Evolutionary conservation across 2,113 vertebrate species (phyloP).

Genomic region (Oryzias woworae): DNA sequence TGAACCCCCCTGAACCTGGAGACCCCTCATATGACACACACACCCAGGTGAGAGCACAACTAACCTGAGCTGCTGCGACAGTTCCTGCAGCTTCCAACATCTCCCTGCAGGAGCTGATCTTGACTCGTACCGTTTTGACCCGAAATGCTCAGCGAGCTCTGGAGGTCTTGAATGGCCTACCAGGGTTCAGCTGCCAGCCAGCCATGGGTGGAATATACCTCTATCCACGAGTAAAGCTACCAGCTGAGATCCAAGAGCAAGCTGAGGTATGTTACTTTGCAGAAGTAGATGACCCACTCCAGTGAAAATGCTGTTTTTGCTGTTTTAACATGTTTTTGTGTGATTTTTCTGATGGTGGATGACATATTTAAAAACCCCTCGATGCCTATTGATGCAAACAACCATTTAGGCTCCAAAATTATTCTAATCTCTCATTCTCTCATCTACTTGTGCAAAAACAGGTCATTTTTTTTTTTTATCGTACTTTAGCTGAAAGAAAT

Average conservation of each 20-base stretch:
- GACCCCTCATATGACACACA: conserved; percentile 54
- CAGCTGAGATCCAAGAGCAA: conserved; percentile 25
- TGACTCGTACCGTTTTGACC: conserved; percentile 35
- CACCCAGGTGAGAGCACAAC: conserved; percentile 31
- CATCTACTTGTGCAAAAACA: no score
- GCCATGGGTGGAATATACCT: conserved; percentile 56
- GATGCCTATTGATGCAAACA: no score
- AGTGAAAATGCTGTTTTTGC: no score
- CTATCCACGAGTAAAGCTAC: conserved; percentile 52
- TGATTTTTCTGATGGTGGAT: no score
- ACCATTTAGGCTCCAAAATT: no score
- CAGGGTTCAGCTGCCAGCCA: conserved; percentile 63
- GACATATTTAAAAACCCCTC: no score
- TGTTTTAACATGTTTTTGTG: no score
- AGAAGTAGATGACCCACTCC: no score
- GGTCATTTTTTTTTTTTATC: no score
- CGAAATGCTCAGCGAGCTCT: conserved; percentile 49
- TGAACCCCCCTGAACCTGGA: conserved; percentile 54
- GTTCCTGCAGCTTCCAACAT: neutral
- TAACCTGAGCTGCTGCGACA: neutral
- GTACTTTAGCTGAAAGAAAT: no score
- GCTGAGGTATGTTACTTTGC: conserved; percentile 44
- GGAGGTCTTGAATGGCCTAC: conserved; percentile 50
- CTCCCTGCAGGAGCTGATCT: conserved; percentile 44
- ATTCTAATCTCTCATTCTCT: no score